Evolutionary conservation across 2,113 vertebrate genomes (phyloP), one percentile per base, ranked within the genome.

Genomic region (Mola mola): DNA sequence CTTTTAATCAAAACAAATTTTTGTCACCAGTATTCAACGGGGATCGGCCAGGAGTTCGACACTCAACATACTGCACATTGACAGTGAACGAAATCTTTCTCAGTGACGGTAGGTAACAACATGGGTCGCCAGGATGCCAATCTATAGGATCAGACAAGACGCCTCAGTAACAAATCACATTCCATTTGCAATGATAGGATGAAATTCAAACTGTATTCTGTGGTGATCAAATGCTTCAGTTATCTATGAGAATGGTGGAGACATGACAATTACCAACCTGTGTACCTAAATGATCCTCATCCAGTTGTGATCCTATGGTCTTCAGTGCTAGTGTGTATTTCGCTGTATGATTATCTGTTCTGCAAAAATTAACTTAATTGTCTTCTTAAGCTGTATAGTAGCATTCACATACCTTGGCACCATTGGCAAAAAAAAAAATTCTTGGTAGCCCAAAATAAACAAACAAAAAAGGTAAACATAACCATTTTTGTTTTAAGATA

Each of bases 391-490:
- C 94, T 90, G 87, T 94, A 94, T 94, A 95, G 94, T 94, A 95
- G 94, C 96, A 96, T 98, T 97, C 95, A 94, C 95, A 92, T 95
- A 96, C 96, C 94, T 96, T 94, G 97, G 96, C 96, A 98, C 96
- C 95, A 92, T 95, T 95, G 96, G 96, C 94, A 95, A 96, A 40
- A 40, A 29, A 29, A 29, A 91, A 90, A 91, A 92, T 91, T 95
- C 93, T 96, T 94, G 95, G 94, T 96, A 96, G 95, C 96, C 94
- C 82, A 84, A 88, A 85, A 84, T 49, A 93, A 94, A 41, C 22
- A 44, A 16, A 72, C 59, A 70, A 21, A 28, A 68, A 94, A 94
- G 93, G 92, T 94, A 96, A 98, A 97, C 93, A 93, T 93, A 95
- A 94, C 89, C 86, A 87, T 96, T 94, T 91, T 91, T 92, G 90